Conservation (phyloP, 92 coral and sea anemone genomes). For the Montipora capitata region DNA sequence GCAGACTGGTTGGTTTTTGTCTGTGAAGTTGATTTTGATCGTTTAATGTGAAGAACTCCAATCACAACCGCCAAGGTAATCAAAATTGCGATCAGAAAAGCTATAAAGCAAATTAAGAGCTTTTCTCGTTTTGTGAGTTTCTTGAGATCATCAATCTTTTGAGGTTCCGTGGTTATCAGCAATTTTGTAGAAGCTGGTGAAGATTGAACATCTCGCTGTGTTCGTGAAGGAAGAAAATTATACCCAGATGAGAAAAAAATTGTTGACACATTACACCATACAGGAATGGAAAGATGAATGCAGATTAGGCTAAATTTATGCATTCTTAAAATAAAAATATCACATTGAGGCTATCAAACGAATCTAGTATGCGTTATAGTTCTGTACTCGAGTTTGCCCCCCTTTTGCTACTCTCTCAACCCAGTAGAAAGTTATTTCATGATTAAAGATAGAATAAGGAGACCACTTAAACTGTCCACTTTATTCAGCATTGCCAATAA, state of each 20-base stretch:
- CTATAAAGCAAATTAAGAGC: slow-evolving; percentile 34
- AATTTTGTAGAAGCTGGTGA: slow-evolving; percentile 25
- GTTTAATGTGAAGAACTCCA: slow-evolving; percentile 20
- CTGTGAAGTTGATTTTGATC: slow-evolving; percentile 1
- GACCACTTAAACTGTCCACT: no score
- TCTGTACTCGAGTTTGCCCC: neutral
- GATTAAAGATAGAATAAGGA: no score
- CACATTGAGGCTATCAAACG: no score
- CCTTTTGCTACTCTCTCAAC: no score
- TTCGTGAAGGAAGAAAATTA: no score
- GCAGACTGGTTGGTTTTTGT: neutral
- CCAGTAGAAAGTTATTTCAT: no score
- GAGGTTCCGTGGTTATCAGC: slow-evolving; percentile 14
- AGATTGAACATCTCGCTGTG: slow-evolving; percentile 20
- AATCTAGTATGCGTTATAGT: neutral
- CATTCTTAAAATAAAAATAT: no score
- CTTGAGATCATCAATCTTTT: neutral
- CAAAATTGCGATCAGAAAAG: slow-evolving; percentile 32
- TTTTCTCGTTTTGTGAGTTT: slow-evolving; percentile 31
- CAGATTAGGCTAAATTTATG: no score
- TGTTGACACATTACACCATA: neutral
- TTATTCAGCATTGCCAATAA: no score
- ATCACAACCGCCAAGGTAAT: slow-evolving; percentile 64
- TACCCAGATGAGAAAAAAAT: neutral
- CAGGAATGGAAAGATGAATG: neutral